Base-by-base conservation (phyloP, 2,113 vertebrate genomes). In the Sula dactylatra region DNA sequence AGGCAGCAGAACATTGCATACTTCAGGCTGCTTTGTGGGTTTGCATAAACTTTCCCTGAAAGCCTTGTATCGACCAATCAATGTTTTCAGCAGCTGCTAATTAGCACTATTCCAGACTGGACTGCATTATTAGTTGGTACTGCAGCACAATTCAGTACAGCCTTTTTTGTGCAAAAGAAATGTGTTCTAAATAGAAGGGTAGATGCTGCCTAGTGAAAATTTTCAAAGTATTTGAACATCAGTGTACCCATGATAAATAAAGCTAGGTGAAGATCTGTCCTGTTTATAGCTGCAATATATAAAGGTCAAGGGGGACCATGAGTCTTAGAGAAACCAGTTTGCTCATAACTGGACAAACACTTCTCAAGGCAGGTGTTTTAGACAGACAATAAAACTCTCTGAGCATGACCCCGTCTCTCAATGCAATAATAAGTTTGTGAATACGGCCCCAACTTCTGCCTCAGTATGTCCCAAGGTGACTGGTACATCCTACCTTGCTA, bases 231-330 rank as follows among this genome's bases (percentile, higher is more conserved):
- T 76, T 97, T 90, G 62, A 90, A 52, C 34, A 10, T 47, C 65
- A 84, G 36, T 1, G 5, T 84, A 58, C 42, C 50, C 27, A 20
- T 49, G 56, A 44, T 73, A 96, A 94, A 96, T 56, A 95, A 91
- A 94, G 54, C 21, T 56, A 44, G 38, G 59, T 74, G 84, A 94
- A 93, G 81, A 79, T 85, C 56, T 96, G 73, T 82, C 52, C 81
- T 93, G 83, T 93, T 94, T 94, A 94, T 93, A 93, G 79, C 88
- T 90, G 74, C 81, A 95, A 92, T 96, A 93, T 91, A 76, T 94
- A 96, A 96, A 96, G 94, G 94, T 95, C 93, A 90, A 90, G 74
- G 38, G 82, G 34, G 58, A 96, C 52, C 67, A 36, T 5, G 40
- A 83, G 80, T 56, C 89, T 95, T 89, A 91, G 84, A 93, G 73